Conservation (phyloP, 2,888 invertebrate genomes). For the Tetanocera ferruginea region DNA sequence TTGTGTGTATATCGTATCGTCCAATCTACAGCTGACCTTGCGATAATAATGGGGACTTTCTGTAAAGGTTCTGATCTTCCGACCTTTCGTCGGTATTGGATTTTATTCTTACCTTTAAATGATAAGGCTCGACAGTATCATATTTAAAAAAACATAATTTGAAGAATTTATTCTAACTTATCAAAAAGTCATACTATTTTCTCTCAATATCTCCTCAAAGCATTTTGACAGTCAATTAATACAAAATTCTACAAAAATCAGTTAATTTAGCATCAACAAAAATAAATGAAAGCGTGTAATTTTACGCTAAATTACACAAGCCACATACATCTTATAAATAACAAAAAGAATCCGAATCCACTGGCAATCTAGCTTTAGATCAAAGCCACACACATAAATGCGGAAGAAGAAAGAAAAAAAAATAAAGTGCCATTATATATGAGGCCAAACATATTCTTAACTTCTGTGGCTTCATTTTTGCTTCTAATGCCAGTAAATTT, state of each 20-base stretch:
- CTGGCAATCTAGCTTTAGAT: not conserved
- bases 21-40: too few relatives aligned
- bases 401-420: not conserved
- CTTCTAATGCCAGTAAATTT: not conserved
- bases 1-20: too few relatives aligned
- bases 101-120: too few relatives aligned
- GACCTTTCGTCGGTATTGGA: too few relatives aligned
- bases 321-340: not conserved
- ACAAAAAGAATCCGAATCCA: not conserved
- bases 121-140: too few relatives aligned
- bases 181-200: too few relatives aligned
- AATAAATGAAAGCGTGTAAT: constrained; percentile 2
- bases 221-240: not conserved
- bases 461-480: not conserved
- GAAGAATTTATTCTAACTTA: too few relatives aligned
- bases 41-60: too few relatives aligned
- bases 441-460: not conserved
- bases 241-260: not conserved
- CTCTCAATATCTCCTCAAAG: too few relatives aligned
- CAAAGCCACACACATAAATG: not conserved
- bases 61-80: too few relatives aligned
- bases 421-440: constrained; percentile 55
- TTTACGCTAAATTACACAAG: constrained; percentile 20
- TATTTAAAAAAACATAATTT: too few relatives aligned
- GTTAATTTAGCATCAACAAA: not conserved